Base-by-base conservation (phyloP, 2,888 invertebrate species). In the Acronicta leporina region DNA sequence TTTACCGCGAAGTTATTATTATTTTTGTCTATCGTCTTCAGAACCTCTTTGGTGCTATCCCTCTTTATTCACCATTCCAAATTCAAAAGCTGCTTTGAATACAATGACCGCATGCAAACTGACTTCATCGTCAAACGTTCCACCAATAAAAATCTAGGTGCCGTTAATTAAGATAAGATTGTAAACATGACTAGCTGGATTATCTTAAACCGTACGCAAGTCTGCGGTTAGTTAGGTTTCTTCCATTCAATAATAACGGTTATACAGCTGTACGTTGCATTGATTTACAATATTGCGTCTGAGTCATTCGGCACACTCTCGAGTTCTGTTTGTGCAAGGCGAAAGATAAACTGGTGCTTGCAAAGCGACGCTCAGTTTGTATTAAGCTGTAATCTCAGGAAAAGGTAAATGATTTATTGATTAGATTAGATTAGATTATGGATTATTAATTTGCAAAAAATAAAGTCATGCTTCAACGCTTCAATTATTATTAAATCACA, bases 191-290 rank as follows among this genome's bases (percentile, higher is more conserved):
- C 14, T 41, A 13, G 30, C 40, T 13, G 40, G 54, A 60, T 73
- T 69, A 70, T 60, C 48, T 47, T 50, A 59, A 43, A 47, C 35
- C n/a, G n/a, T 43, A 47, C 42, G 53, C 38, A 44, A 47, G 11
- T 51, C 58, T 56, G 52, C 48, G 49, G 52, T 64, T 59, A 64
- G 30, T 49, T 49, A 63, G 84, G 80, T 77, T 82, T 83, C 80
- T 83, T 84, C 83, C 83, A 83, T 68, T 70, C 69, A 79, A 73
- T 79, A 76, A 76, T 63, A 67, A 63, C 60, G 15, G 44, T 46
- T 60, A 60, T 33, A 43, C 44, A 27, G 40, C 33, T 41, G 13
- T 38, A n/a, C 38, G 8, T 54, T 66, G 56, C 59, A 66, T 61
- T 61, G 70, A 62, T 63, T 70, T 57, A 69, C 54, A 59, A 69